Conservation (phyloP, 2,888 invertebrate species). For the Oscheius onirici region DNA sequence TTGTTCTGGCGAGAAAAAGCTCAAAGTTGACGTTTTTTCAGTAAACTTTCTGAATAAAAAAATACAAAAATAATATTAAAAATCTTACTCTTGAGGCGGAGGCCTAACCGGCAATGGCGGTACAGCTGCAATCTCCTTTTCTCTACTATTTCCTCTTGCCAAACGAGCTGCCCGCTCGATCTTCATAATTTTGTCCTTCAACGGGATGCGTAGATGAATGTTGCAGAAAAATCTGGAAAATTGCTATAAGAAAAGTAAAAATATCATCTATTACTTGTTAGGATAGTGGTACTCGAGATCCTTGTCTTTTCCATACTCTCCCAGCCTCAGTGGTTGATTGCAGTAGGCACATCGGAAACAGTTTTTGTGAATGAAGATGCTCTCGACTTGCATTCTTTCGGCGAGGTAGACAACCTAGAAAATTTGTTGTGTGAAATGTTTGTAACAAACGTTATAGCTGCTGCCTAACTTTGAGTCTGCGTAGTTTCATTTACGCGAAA, state of each 20-base stretch:
- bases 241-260: no score
- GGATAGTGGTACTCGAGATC: slow-evolving; percentile 39
- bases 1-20: slow-evolving; percentile 30
- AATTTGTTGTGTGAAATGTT: no score
- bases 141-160: not conserved
- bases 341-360: slow-evolving; percentile 62
- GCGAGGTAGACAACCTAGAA: slow-evolving; percentile 58
- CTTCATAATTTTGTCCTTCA: slow-evolving; percentile 46
- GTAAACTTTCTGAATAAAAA: not conserved
- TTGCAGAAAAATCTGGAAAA: slow-evolving; percentile 48
- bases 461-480: no score
- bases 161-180: slow-evolving; percentile 33
- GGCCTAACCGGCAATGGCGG: slow-evolving; percentile 8
- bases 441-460: no score
- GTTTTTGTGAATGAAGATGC: slow-evolving; percentile 38
- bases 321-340: slow-evolving; percentile 49
- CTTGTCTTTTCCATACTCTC: slow-evolving; percentile 48
- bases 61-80: not conserved
- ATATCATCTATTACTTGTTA: slow-evolving; percentile 13
- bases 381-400: slow-evolving; percentile 48
- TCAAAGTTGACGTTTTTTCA: slow-evolving; percentile 14
- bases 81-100: slow-evolving; percentile 13
- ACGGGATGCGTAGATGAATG: slow-evolving; percentile 42
- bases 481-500: no score
- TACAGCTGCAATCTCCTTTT: slow-evolving; percentile 7